Conservation (phyloP, 1,140 invertebrate species). For the Ericerus pela region DNA sequence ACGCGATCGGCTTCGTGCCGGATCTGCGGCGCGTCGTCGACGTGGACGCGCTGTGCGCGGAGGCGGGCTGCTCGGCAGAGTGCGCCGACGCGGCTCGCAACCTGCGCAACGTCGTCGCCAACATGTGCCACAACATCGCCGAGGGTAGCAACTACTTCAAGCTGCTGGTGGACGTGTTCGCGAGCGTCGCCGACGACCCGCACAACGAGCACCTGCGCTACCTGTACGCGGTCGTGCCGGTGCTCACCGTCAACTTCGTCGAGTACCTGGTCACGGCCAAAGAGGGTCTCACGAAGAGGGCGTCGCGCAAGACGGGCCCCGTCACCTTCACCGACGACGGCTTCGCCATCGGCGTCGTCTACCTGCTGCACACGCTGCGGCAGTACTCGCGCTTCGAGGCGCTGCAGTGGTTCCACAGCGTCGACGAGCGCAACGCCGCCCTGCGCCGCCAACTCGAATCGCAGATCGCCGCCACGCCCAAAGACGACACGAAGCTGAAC, state of each 20-base stretch:
- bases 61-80: constrained; percentile 41
- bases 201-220: constrained; percentile 84
- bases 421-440: constrained; percentile 50
- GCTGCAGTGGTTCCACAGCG: constrained; percentile 89
- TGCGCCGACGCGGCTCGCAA: constrained; percentile 50
- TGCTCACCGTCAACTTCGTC: constrained; percentile 87
- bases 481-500: constrained; percentile 68
- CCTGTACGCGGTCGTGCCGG: constrained; percentile 87
- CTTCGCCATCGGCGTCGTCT: constrained; percentile 80
- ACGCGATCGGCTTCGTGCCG: constrained; percentile 79
- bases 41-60: constrained; percentile 41
- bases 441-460: constrained; percentile 43
- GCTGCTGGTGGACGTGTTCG: constrained; percentile 84
- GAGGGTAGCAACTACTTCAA: constrained; percentile 93
- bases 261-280: constrained; percentile 85
- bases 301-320: constrained; percentile 51
- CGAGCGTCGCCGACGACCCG: constrained; percentile 65
- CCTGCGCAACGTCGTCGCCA: constrained; percentile 60
- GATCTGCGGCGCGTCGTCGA: constrained; percentile 54
- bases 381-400: constrained; percentile 71
- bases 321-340: constrained; percentile 95
- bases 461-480: constrained; percentile 35
- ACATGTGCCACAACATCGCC: constrained; percentile 70
- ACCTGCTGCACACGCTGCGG: constrained; percentile 46
- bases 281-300: constrained; percentile 75